Percentiles rank a stretch among this genome's conserved stretches.
phyloP scores from a whole-genome alignment of 2,888 invertebrate genomes.

The Lissonota sp. region DNA sequence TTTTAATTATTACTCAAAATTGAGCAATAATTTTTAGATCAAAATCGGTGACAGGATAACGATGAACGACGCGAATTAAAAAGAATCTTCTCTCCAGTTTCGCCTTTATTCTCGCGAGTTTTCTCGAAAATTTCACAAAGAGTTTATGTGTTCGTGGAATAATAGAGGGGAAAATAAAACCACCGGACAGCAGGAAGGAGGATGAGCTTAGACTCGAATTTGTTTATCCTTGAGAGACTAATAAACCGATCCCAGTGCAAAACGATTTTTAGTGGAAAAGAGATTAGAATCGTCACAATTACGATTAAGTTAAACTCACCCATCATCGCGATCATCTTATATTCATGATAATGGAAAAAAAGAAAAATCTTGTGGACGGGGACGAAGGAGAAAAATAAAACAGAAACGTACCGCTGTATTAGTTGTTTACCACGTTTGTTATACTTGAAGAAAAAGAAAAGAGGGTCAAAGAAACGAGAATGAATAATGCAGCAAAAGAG shows the following conservation, averaged over 20 bases:
- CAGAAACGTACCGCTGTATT: conserved; percentile 74
- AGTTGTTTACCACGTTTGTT: conserved; percentile 79
- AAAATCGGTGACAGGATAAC: too few species aligned
- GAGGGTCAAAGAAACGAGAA: conserved; percentile 70
- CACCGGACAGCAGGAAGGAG: conserved; percentile 58
- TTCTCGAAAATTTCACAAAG: too few species aligned
- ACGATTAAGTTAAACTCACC: conserved; percentile 72
- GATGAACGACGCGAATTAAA: not conserved
- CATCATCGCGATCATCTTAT: conserved; percentile 71
- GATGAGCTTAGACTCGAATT: conserved; percentile 31
- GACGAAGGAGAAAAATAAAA: conserved; percentile 1
- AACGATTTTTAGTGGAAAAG: conserved; percentile 53
- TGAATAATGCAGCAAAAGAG: conserved; percentile 68
- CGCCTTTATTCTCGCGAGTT: too few species aligned
- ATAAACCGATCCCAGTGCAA: conserved; percentile 27
- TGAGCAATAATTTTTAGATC: too few species aligned
- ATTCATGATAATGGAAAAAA: conserved; percentile 67
- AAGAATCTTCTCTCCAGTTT: too few species aligned
- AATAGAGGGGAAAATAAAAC: conserved; percentile 15
- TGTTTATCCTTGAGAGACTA: conserved; percentile 30
- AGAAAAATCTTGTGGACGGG: conserved; percentile 18
- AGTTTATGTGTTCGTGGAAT: not conserved
- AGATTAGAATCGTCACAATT: conserved; percentile 69
- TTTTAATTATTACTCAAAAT: not conserved
- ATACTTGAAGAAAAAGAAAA: conserved; percentile 76